Conservation (phyloP, 1,140 invertebrate genomes). For the Caenorhabditis tropicalis region DNA sequence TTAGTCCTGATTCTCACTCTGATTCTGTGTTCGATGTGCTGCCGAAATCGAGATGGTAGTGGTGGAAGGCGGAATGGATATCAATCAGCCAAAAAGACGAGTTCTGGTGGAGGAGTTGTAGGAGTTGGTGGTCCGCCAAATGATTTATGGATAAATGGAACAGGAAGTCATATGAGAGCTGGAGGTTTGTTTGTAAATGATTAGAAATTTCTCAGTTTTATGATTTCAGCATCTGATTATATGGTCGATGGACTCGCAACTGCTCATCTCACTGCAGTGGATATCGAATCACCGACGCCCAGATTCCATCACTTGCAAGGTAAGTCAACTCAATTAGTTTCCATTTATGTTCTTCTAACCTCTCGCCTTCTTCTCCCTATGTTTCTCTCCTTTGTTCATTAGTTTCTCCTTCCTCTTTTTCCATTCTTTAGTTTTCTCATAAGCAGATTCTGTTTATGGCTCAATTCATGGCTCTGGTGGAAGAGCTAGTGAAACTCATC, state of each 20-base stretch:
- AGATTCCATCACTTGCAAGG: conserved; percentile 66
- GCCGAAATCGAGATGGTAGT: background rate
- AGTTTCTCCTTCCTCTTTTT: background rate
- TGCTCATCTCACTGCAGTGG: conserved; percentile 39
- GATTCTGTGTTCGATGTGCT: background rate
- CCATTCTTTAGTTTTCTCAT: background rate
- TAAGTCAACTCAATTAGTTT: conserved; percentile 48
- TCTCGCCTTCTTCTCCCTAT: background rate
- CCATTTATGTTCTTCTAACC: background rate
- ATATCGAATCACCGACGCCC: conserved; percentile 63
- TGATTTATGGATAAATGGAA: conserved; percentile 53
- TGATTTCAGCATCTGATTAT: conserved; percentile 48
- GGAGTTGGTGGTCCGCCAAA: conserved; percentile 3
- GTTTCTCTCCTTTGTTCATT: conserved; percentile 3
- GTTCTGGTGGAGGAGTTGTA: conserved; percentile 44
- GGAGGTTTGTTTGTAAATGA: conserved; percentile 33
- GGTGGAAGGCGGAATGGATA: conserved; percentile 13
- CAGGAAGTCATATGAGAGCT: conserved; percentile 47
- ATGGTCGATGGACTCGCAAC: conserved; percentile 50
- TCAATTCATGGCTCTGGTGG: background rate
- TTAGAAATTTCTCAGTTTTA: background rate
- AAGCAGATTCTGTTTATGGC: conserved; percentile 50
- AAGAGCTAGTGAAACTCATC: background rate
- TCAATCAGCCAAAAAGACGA: conserved; percentile 32
- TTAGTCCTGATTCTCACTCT: background rate